Base-by-base conservation (phyloP, 2,888 invertebrate species). In the Pedicia rivosa region DNA sequence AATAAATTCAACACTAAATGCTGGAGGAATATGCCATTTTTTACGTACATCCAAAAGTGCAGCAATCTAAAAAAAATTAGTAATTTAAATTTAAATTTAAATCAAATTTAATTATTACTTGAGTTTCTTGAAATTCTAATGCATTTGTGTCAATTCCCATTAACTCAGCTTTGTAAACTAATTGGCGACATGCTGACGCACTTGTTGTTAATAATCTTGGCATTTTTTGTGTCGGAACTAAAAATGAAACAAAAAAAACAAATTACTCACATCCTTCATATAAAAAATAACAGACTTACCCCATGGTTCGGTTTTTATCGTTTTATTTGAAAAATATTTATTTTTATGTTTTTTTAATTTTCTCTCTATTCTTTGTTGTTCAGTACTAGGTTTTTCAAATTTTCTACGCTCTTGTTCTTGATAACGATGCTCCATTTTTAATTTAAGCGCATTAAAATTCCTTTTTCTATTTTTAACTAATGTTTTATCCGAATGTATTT, bases 161-260 rank as follows among this genome's bases (percentile, higher is more conserved):
- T 25, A 90, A 68, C 52, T 83, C 81, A 0, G 91, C 88, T 59
- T 94, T 94, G 44, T 72, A 72, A 41, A 82, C 65, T 38, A 94
- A 68, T 46, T 78, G 75, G 10, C 78, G 71, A 60, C 87, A 81
- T 0, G 88, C 88, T 0, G 87, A 83, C 0, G 94, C 87, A 44
- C 87, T 86, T 8, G 92, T 91, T 25, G 84, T 87, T 37, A 95
- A 58, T 48, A 90, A 65, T 5, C 94, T 70, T 0, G 91, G 86
- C 80, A 92, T 86, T 63, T 92, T 94, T 57, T 92, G 90, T 0
- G 90, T 88, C 0, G 91, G 92, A 29, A 90, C 90, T 87, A 49
- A 24, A 59, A 55, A 39, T 40, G n/a, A 36, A 35, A 43, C 36
- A 36, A 34, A 29, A 36, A 28, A 40, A 43, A 28, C 41, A 38